Conservation (phyloP, 2,888 invertebrate genomes). For the Leptopilina drosophilae region DNA sequence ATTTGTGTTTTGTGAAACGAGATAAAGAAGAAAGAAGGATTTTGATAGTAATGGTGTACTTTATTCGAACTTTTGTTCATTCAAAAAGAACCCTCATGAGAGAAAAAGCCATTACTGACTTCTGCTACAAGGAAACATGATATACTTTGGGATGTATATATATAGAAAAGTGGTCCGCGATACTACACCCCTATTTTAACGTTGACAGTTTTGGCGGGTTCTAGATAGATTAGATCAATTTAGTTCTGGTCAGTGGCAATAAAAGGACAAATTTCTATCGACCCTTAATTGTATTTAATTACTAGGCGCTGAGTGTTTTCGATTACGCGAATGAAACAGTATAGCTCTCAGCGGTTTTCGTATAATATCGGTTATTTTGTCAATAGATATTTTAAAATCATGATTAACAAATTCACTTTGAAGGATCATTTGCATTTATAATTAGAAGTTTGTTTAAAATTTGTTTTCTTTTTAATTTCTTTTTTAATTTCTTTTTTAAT, state of each 20-base stretch:
- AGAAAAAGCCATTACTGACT: conserved; percentile 29
- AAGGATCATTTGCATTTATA: no score
- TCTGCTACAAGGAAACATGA: conserved; percentile 32
- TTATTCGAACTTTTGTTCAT: conserved; percentile 30
- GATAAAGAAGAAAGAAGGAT: neutral
- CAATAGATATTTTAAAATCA: neutral
- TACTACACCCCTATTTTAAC: conserved; percentile 14
- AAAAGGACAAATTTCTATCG: conserved; percentile 25
- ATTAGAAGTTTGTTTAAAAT: no score
- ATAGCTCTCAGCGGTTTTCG: neutral
- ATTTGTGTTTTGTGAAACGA: neutral
- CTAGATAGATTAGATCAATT: conserved; percentile 27
- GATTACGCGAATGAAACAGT: conserved; percentile 6
- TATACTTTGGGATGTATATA: conserved; percentile 16
- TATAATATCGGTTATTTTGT: neutral
- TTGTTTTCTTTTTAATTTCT: no score
- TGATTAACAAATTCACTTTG: neutral
- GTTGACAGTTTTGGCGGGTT: conserved; percentile 24
- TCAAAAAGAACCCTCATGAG: conserved; percentile 31
- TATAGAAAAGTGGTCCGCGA: neutral
- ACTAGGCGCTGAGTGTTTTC: conserved; percentile 1
- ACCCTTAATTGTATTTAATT: conserved; percentile 28
- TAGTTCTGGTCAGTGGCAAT: conserved; percentile 28
- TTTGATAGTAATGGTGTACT: conserved; percentile 29
- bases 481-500: no score